These are phyloP conservation scores for Marronus borbonicus DNA, from an alignment of 2,888 invertebrate species.

Conservation along the genomic window DNA sequence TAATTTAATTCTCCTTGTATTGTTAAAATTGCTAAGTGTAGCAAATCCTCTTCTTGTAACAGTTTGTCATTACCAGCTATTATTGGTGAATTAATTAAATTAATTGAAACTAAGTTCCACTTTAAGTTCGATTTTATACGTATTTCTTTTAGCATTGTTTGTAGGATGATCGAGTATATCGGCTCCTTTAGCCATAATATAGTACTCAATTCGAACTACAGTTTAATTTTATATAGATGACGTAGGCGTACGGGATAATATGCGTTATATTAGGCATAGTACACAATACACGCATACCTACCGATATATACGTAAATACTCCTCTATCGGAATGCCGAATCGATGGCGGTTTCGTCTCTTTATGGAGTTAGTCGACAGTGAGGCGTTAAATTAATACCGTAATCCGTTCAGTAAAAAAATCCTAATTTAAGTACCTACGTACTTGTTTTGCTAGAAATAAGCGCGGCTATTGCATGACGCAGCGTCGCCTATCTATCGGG, in stretches of 20 bases:
- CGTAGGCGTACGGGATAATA: slow-evolving; percentile 42
- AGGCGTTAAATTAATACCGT: slow-evolving; percentile 45
- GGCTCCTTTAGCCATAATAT: slow-evolving; percentile 11
- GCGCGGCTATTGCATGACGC: background rate
- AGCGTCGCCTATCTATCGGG: background rate
- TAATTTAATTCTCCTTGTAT: too few relatives aligned
- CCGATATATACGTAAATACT: slow-evolving; percentile 29
- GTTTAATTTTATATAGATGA: slow-evolving; percentile 41
- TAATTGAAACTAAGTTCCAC: too few relatives aligned
- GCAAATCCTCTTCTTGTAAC: too few relatives aligned
- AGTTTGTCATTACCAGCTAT: too few relatives aligned
- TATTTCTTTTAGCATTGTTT: slow-evolving; percentile 7
- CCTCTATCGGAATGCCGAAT: slow-evolving; percentile 35
- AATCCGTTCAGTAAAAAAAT: slow-evolving; percentile 37
- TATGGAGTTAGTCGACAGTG: slow-evolving; percentile 47
- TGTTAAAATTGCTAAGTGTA: too few relatives aligned
- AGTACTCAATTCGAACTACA: slow-evolving; percentile 40
- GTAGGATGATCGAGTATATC: slow-evolving; percentile 20
- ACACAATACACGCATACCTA: slow-evolving; percentile 17
- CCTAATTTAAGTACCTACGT: slow-evolving; percentile 43
- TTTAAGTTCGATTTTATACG: too few relatives aligned
- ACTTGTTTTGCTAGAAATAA: slow-evolving; percentile 23
- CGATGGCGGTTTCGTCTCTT: slow-evolving; percentile 46
- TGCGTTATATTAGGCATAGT: slow-evolving; percentile 11
- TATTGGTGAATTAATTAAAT: too few relatives aligned